Base-by-base conservation (phyloP, 2,888 invertebrate species). In the Hipparchia sbordonii region DNA sequence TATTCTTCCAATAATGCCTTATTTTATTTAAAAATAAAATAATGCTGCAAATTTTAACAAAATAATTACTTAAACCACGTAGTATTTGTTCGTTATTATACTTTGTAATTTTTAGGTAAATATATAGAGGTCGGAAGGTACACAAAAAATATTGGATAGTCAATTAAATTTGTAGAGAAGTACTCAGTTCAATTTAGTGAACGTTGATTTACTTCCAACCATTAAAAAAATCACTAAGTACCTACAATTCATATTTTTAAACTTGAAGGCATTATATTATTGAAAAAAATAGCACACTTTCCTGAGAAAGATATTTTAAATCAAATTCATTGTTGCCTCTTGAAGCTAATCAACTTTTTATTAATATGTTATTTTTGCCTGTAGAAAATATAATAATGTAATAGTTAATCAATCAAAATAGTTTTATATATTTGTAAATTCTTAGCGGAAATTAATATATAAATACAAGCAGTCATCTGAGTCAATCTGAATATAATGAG, bases 341-440 rank as follows among this genome's bases (percentile, higher is more conserved):
- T 33, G 12, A 52, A 12, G 23, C 65, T 65, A 10, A 62, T 46
- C 46, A 62, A 46, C 45, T 39, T 45, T 57, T 23, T 57, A 57
- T 2, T 9, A 12, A 57, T 68, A 69, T 54, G 54, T 71, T 65
- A 51, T 75, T 71, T 72, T 72, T 74, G 70, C 70, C 13, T 61
- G 62, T 73, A 72, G 67, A 59, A 67, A 62, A 62, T 70, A 72
- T 46, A 66, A 46, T 13, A 70, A 71, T 74, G 62, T 71, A 57
- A 60, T 46, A 67, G 39, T 59, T 72, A 63, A 70, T 65, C 33
- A 69, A 67, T 52, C n/a, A 70, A 61, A 77, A 68, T 72, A 84
- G 79, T 86, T 87, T 88, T 88, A 84, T 88, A 87, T 85, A 84
- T 87, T 87, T 88, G 85, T 89, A 88, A 84, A 83, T 79, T 82